phyloP scores from a whole-genome alignment of 2,888 invertebrate genomes.

The Lapara coniferarum region DNA sequence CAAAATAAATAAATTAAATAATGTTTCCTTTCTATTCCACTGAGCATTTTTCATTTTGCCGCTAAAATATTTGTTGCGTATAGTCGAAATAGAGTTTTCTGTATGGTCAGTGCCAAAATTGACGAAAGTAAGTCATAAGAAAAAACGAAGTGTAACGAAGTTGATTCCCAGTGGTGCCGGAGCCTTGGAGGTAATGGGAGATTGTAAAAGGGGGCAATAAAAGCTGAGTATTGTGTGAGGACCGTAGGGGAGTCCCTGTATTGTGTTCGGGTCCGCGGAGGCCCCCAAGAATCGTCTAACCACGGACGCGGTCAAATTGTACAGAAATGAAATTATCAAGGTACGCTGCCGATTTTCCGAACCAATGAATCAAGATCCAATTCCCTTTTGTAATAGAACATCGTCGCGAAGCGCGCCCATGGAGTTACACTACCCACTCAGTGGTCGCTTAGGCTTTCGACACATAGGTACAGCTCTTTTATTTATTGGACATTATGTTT shows the following conservation, averaged over 20 bases:
- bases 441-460: conserved; percentile 68
- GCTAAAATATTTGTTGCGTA: conserved; percentile 21
- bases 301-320: conserved; percentile 83
- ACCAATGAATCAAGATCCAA: conserved; percentile 84
- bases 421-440: conserved; percentile 79
- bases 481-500: conserved; percentile 48
- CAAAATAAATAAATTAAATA: no score
- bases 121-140: conserved; percentile 69
- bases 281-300: conserved; percentile 80
- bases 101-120: conserved; percentile 57
- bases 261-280: conserved; percentile 78
- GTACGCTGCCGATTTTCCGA: conserved; percentile 84
- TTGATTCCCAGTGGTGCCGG: conserved; percentile 77
- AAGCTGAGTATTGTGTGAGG: conserved; percentile 82
- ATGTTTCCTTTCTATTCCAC: neutral
- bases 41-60: conserved; percentile 3
- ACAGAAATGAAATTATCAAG: conserved; percentile 85
- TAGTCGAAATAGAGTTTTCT: conserved; percentile 34
- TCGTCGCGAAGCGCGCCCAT: conserved; percentile 80
- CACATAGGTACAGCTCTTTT: conserved; percentile 56
- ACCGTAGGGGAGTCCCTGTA: conserved; percentile 78
- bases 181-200: conserved; percentile 81
- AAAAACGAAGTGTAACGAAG: conserved; percentile 77
- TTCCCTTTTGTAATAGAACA: conserved; percentile 84
- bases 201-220: conserved; percentile 84